Evolutionary conservation across 2,797 vertebrate species (phyloP).

Genomic region (Nasua narica): DNA sequence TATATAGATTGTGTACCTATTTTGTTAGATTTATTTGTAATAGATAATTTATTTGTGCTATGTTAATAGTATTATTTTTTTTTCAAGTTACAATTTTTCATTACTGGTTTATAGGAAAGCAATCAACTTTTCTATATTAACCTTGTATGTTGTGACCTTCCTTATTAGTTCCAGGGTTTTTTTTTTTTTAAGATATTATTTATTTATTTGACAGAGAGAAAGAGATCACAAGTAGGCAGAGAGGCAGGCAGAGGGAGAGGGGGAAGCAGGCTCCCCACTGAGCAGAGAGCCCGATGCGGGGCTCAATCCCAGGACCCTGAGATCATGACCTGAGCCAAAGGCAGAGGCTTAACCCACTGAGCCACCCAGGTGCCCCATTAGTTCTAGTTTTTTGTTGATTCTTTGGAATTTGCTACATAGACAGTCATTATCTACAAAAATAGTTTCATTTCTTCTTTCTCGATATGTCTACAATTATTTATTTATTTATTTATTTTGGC

Average conservation of each 20-base stretch:
- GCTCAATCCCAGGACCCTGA: too few relatives aligned
- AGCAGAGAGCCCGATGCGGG: too few relatives aligned
- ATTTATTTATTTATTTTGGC: too few relatives aligned
- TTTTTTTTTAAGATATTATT: too few relatives aligned
- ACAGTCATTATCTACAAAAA: background rate
- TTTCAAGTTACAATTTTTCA: background rate
- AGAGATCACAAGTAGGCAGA: too few relatives aligned
- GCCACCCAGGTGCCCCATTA: background rate
- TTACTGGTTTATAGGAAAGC: background rate
- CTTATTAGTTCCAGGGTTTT: background rate
- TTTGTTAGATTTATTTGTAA: background rate
- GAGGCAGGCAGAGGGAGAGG: too few relatives aligned
- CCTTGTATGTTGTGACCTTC: background rate
- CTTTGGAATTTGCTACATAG: background rate
- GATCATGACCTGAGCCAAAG: too few relatives aligned
- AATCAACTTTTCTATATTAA: background rate
- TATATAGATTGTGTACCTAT: background rate
- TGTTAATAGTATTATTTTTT: background rate
- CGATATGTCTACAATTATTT: background rate
- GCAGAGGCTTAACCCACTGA: too few relatives aligned
- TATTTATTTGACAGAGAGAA: too few relatives aligned
- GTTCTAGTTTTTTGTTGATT: background rate
- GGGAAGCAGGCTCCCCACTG: too few relatives aligned
- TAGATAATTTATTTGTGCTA: background rate
- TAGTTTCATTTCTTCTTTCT: background rate